phyloP scores from a whole-genome alignment of 1,140 invertebrate genomes.

The Drosophila parabipectinata region DNA sequence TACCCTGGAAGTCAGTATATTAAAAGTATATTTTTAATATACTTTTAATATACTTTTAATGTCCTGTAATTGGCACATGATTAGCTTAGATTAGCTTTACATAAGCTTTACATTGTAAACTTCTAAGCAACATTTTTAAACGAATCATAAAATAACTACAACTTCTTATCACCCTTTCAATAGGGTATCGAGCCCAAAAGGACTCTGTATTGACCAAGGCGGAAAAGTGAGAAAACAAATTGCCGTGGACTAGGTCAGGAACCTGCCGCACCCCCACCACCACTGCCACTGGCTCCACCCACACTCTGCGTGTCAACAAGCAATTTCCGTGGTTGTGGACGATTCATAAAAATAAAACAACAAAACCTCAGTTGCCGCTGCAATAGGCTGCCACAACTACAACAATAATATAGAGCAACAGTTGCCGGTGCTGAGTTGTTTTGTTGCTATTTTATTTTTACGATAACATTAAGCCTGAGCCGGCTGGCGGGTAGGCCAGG shows the following conservation, averaged over 20 bases:
- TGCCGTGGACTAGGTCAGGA: conserved; percentile 72
- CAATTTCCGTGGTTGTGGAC: conserved; percentile 67
- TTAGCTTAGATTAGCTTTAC: no score
- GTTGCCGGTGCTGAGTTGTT: conserved; percentile 58
- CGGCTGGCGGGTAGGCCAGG: conserved; percentile 31
- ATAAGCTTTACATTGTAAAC: no score
- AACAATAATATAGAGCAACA: conserved; percentile 55
- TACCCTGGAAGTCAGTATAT: background rate
- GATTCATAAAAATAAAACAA: conserved; percentile 50
- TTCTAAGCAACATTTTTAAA: no score
- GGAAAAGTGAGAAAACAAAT: conserved; percentile 67
- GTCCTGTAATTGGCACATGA: no score
- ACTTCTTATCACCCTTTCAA: background rate
- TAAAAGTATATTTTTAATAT: no score
- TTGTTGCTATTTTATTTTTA: conserved; percentile 70
- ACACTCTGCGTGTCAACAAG: conserved; percentile 73
- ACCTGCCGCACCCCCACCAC: background rate
- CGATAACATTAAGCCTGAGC: conserved; percentile 72
- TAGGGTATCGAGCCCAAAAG: conserved; percentile 22
- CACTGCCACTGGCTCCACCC: conserved; percentile 8
- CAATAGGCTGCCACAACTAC: conserved; percentile 41
- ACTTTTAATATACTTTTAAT: no score
- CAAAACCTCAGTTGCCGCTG: conserved; percentile 13
- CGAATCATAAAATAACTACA: no score
- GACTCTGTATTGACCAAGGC: conserved; percentile 41